Conservation (phyloP, 2,797 vertebrate genomes). For the Chaetophractus vellerosus region DNA sequence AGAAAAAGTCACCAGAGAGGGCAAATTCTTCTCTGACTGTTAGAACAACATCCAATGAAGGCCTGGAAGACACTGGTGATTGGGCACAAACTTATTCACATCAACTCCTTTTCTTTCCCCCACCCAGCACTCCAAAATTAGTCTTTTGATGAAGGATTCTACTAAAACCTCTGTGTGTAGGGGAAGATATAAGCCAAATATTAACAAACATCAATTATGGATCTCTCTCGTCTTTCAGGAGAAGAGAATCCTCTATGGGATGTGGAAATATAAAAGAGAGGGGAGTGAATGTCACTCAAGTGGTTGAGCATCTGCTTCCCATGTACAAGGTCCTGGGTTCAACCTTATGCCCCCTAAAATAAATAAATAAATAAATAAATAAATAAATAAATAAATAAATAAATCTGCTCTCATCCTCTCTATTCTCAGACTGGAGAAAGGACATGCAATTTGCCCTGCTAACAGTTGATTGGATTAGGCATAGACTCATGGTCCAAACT, state of each 20-base stretch:
- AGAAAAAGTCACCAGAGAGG: not conserved
- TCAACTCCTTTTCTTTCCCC: not conserved
- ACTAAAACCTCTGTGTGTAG: not conserved
- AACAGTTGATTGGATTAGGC: not conserved
- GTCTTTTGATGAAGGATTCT: not conserved
- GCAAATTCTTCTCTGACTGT: not conserved
- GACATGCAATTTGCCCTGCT: not conserved
- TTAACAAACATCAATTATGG: not conserved
- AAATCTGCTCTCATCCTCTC: not conserved
- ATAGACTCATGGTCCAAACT: not conserved
- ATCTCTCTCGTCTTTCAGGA: not conserved
- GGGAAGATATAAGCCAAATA: not conserved
- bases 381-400: too few relatives aligned
- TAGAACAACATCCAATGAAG: not conserved
- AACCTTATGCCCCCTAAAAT: too few relatives aligned
- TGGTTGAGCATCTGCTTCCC: too few relatives aligned
- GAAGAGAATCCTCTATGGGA: not conserved
- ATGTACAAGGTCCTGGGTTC: too few relatives aligned
- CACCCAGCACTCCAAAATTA: too few relatives aligned
- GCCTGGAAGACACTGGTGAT: not conserved
- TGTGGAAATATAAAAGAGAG: constrained; percentile 34
- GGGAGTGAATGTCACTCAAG: too few relatives aligned
- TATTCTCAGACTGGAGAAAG: not conserved
- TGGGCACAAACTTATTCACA: not conserved
- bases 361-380: too few relatives aligned